Evolutionary conservation across 2,888 invertebrate species (phyloP), one percentile per base, ranked within the genome.

Genomic region (Chydorus sphaericus): DNA sequence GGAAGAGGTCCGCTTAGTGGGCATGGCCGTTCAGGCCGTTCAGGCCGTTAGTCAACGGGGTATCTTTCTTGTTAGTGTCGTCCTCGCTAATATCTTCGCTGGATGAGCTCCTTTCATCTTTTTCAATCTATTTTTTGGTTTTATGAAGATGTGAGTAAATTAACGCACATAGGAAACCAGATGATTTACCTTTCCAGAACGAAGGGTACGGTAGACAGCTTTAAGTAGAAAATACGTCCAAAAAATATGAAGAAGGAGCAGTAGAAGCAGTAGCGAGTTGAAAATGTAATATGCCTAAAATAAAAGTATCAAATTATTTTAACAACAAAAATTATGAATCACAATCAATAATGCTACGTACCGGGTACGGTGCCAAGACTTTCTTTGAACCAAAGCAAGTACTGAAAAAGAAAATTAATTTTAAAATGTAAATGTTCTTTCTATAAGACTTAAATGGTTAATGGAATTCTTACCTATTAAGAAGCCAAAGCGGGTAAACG

Each of bases 181-280:
- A n/a, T 28, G 18, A 65, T 66, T 68, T 66, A 85, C 82, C 78
- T 81, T 77, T 60, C 85, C 85, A 57, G 78, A 77, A 63, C 73
- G 74, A 59, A 84, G 73, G 50, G 83, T 77, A 63, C 79, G 83
- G 65, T 81, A 80, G 3, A 82, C 91, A 63, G 96, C 85, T 73
- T 85, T 86, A 62, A 93, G 73, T 64, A 97, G 94, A 67, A 92
- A 79, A 75, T 86, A 89, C 36, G 93, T 93, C 94, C 94, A 96
- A 66, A 91, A 81, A 60, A 87, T 74, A 69, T 94, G 94, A 54
- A 96, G 77, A 18, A 79, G 70, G 59, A 93, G 74, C 56, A 96
- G 75, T 62, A 88, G 73, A 60, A 82, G 77, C 55, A 96, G 76
- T 65, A 94, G 75, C 28, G 82, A 75, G 73, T 94, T 92, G 73